Percentiles rank a stretch among this genome's conserved stretches.
These are phyloP conservation scores for Cistogaster globosa DNA, from an alignment of 2,888 invertebrate genomes.

Conservation along the genomic window DNA sequence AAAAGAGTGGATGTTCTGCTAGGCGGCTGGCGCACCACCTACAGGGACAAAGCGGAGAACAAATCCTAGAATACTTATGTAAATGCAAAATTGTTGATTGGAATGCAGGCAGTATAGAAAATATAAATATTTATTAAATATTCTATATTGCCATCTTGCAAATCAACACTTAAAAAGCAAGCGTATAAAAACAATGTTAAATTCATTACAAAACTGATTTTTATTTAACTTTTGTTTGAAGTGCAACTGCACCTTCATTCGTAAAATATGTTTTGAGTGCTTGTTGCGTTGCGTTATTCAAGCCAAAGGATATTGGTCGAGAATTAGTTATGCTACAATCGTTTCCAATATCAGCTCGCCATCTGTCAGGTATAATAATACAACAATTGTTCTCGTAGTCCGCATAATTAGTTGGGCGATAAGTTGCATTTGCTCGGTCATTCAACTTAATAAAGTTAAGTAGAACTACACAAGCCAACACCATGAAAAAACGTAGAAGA, in stretches of 20 bases:
- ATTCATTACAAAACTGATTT: constrained; percentile 6
- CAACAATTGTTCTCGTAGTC: constrained; percentile 9
- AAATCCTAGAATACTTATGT: too few relatives aligned
- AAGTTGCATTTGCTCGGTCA: too few relatives aligned
- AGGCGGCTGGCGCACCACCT: too few relatives aligned
- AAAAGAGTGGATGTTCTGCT: too few relatives aligned
- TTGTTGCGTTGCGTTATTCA: constrained; percentile 15
- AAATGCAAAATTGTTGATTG: too few relatives aligned
- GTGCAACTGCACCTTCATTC: constrained; percentile 8
- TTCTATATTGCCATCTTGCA: neutral
- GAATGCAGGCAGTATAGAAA: neutral
- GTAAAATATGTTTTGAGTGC: too few relatives aligned
- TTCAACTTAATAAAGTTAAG: too few relatives aligned
- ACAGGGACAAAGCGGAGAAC: neutral
- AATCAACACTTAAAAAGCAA: neutral
- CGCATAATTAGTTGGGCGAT: too few relatives aligned
- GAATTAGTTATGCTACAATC: constrained; percentile 17
- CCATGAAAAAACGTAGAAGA: constrained; percentile 16
- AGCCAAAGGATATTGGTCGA: constrained; percentile 26
- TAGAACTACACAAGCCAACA: neutral
- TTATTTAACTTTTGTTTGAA: constrained; percentile 19
- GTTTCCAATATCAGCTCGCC: constrained; percentile 14
- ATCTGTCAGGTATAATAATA: constrained; percentile 18
- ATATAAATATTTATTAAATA: constrained; percentile 11
- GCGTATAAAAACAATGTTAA: neutral